A percentile compares a stretch with the other conserved stretches of the same genome.
Conservation (phyloP, 30 jellyfish, hydroid and myxozoan genomes). For the Pelagia noctiluca region DNA sequence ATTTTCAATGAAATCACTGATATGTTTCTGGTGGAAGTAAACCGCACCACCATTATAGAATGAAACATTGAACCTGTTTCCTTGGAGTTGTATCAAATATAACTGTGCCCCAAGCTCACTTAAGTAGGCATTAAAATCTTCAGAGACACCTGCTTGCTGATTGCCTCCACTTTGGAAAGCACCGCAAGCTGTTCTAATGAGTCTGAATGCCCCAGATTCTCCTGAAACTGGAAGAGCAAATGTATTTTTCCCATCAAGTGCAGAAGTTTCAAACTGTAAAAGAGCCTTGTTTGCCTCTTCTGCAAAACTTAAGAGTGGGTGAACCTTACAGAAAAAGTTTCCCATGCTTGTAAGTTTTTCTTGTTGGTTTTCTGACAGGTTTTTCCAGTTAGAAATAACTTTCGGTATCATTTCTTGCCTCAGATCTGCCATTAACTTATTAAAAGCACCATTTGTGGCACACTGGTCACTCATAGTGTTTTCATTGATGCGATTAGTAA, state of each 20-base stretch:
- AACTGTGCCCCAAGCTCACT: not conserved
- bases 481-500: slow-evolving; percentile 15
- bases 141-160: slow-evolving; percentile 30
- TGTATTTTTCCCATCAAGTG: not conserved
- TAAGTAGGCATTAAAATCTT: slow-evolving; percentile 18
- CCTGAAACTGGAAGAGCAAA: slow-evolving; percentile 4
- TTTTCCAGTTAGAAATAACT: not conserved
- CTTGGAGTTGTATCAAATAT: slow-evolving; percentile 5
- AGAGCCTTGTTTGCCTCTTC: not conserved
- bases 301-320: slow-evolving; percentile 27
- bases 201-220: slow-evolving; percentile 26
- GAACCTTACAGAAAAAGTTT: slow-evolving; percentile 23
- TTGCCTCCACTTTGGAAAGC: slow-evolving; percentile 21
- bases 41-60: slow-evolving; percentile 36
- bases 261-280: not conserved
- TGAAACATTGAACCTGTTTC: slow-evolving; percentile 42
- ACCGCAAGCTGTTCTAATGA: slow-evolving; percentile 4
- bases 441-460: slow-evolving; percentile 34
- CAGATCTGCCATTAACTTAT: not conserved
- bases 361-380: too few relatives aligned
- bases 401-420: slow-evolving; percentile 39
- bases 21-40: not conserved
- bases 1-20: slow-evolving; percentile 7
- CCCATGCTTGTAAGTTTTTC: slow-evolving; percentile 39
- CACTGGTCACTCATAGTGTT: slow-evolving; percentile 29